phyloP scores from a whole-genome alignment of 1,140 invertebrate genomes.

The Rhopalosiphum maidis region DNA sequence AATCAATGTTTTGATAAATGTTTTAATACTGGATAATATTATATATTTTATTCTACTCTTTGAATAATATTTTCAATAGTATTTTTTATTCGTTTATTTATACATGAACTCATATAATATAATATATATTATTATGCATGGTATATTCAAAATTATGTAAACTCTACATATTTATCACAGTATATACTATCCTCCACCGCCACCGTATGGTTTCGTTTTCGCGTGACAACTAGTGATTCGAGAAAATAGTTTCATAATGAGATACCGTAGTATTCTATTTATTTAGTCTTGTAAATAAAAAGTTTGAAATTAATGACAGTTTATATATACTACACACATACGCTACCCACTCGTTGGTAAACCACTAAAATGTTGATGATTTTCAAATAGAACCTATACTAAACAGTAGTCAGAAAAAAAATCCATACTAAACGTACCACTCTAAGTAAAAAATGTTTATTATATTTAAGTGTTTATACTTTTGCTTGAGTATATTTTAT shows the following conservation, averaged over 20 bases:
- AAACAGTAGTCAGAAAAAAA: background rate
- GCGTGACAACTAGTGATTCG: slow-evolving; percentile 5
- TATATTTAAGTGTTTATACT: background rate
- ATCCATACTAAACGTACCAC: background rate
- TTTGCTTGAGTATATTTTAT: background rate
- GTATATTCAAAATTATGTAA: background rate
- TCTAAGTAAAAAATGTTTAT: background rate
- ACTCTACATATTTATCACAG: background rate
- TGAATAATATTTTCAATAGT: background rate
- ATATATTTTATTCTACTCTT: background rate
- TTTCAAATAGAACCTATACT: background rate
- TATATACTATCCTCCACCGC: background rate
- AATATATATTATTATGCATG: background rate
- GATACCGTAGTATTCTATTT: background rate
- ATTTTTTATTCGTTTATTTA: background rate
- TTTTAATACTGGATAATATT: background rate
- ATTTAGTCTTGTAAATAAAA: background rate
- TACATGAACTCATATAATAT: background rate
- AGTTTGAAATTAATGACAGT: background rate
- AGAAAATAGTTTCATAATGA: background rate
- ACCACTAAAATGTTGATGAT: background rate
- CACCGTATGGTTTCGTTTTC: background rate
- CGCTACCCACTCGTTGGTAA: background rate
- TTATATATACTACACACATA: background rate
- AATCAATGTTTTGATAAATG: background rate